Base-by-base conservation (phyloP, 1,140 invertebrate genomes). In the Sitophilus oryzae region DNA sequence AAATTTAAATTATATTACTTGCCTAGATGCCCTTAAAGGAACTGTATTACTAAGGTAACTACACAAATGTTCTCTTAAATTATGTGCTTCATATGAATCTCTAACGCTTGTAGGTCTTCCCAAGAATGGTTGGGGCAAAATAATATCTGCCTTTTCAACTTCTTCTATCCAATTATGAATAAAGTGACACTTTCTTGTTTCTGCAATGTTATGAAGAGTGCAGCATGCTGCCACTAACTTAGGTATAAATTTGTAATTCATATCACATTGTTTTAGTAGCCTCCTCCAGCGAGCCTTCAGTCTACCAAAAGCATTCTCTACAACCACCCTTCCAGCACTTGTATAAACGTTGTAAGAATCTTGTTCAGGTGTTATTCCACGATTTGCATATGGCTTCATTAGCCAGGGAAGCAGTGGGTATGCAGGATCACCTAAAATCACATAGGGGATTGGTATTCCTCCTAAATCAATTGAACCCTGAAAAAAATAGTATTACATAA, bases 231-330 rank as follows among this genome's bases (percentile, higher is more conserved):
- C 22, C 37, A 60, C 51, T 34, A 66, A 23, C 34, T 52, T 20
- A 30, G 56, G 58, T 18, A 60, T 52, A 60, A 56, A 66, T 16
- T 44, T 52, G 40, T 44, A 44, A 35, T 62, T 15, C 35, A 64
- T 35, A 56, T 66, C 63, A 2, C 59, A 10, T 56, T 36, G 49
- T 52, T 65, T 65, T 16, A 40, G 18, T 18, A 66, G 37, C 10
- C 45, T 30, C 20, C 63, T 48, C 56, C 58, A 64, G 22, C 61
- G 18, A 5, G 45, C 45, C 43, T 66, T 66, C 9, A 71, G 40
- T 42, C 69, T 60, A 20, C 65, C 71, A 66, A 72, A 73, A 14
- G 64, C 68, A 57, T 67, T 69, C 54, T 73, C 70, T 30, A 70
- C 48, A 44, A 61, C 47, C 18, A 68, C 40, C 36, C 68, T 55